These are phyloP conservation scores for Sebastes hubbsi DNA, from an alignment of 2,797 vertebrate species.

Conservation along the genomic window DNA sequence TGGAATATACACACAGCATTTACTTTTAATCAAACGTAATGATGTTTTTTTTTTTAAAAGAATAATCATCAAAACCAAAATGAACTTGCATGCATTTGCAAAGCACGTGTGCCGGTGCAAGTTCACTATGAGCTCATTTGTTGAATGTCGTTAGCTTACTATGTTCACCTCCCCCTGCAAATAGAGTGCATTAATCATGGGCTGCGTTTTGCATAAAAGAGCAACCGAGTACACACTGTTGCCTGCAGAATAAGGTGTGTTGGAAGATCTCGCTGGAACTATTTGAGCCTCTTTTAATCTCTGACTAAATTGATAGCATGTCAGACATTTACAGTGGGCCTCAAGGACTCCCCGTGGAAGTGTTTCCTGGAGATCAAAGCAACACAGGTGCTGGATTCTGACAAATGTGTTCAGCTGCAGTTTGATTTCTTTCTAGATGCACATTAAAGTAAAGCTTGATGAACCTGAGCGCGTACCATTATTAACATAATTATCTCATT, in stretches of 20 bases:
- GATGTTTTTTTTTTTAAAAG: constrained; percentile 1
- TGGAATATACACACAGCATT: constrained; percentile 1
- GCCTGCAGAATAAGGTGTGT: not conserved
- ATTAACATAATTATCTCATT: constrained; percentile 56
- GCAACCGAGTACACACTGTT: not conserved
- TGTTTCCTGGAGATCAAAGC: constrained; percentile 28
- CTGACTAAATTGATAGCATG: constrained; percentile 39
- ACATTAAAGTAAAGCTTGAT: constrained; percentile 30
- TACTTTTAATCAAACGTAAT: constrained; percentile 43
- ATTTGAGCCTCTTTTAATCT: constrained; percentile 38
- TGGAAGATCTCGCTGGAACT: constrained; percentile 21
- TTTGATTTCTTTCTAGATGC: constrained; percentile 25
- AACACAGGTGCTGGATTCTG: constrained; percentile 1
- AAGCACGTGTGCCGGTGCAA: constrained; percentile 6
- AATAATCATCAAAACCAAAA: constrained; percentile 43
- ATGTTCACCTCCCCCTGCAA: constrained; percentile 54
- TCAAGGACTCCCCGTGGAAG: constrained; percentile 18
- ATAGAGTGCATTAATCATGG: constrained; percentile 62
- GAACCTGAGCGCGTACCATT: constrained; percentile 23
- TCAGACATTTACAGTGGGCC: constrained; percentile 23
- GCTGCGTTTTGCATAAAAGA: constrained; percentile 42
- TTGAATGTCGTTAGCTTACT: constrained; percentile 46
- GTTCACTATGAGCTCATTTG: constrained; percentile 52
- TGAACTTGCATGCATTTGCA: constrained; percentile 18
- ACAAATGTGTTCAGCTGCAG: constrained; percentile 13